Evolutionary conservation across 2,888 invertebrate genomes (phyloP).

Genomic region (Diarsia rubi): DNA sequence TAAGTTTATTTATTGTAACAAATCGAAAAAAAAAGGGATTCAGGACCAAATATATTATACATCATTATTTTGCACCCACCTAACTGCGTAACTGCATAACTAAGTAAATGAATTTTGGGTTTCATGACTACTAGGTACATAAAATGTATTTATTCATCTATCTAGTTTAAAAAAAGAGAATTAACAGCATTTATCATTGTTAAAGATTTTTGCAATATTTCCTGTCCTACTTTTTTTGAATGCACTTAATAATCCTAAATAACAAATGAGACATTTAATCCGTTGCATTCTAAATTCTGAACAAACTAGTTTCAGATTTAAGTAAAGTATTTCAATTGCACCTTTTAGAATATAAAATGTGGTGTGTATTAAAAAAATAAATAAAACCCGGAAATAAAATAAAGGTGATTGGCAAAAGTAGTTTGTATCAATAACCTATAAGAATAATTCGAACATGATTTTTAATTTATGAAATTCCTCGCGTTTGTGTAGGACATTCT

Average conservation of each 20-base stretch:
- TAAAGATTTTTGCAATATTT: no score
- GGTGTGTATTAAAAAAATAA: background rate
- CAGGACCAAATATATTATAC: no score
- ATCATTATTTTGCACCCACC: no score
- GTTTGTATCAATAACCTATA: conserved; percentile 1
- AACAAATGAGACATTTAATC: background rate
- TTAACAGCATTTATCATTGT: background rate
- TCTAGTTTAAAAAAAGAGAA: no score
- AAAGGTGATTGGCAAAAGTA: background rate
- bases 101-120: background rate
- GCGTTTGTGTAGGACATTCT: background rate
- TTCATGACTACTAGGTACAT: no score
- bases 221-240: background rate
- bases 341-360: background rate
- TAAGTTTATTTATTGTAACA: background rate
- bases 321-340: background rate
- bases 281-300: background rate
- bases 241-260: background rate
- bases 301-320: conserved; percentile 4
- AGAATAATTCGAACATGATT: conserved; percentile 3
- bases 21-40: no score
- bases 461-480: conserved; percentile 6
- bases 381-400: conserved; percentile 1
- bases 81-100: no score
- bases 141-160: background rate